phyloP scores from a whole-genome alignment of 2,113 vertebrate genomes.

The Labeo catla region DNA sequence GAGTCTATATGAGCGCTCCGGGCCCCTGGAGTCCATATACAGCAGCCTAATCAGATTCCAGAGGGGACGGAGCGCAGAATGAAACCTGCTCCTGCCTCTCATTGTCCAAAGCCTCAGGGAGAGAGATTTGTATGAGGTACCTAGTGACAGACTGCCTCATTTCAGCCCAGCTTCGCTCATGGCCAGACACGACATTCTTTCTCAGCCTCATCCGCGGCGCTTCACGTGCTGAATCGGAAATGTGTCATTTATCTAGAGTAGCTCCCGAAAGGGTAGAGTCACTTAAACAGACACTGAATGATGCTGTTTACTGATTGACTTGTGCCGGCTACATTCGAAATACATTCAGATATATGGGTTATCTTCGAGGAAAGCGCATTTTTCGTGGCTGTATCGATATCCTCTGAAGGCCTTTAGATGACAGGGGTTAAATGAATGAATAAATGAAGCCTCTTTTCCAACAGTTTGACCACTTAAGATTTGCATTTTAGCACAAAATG shows the following conservation, averaged over 20 bases:
- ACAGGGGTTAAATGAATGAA: neutral
- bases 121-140: slow-evolving; percentile 1
- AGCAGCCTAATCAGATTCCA: slow-evolving; percentile 34
- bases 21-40: slow-evolving; percentile 9
- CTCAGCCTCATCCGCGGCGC: neutral
- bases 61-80: neutral
- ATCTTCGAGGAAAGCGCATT: neutral
- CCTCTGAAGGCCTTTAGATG: neutral
- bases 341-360: neutral
- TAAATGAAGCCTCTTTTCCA: neutral
- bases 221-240: slow-evolving; percentile 43
- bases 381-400: neutral
- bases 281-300: slow-evolving; percentile 16
- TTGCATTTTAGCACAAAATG: neutral
- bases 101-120: slow-evolving; percentile 29
- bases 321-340: neutral
- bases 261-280: neutral
- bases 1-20: neutral
- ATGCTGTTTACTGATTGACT: slow-evolving; percentile 5
- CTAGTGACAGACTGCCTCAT: slow-evolving; percentile 19
- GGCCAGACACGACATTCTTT: slow-evolving; percentile 6
- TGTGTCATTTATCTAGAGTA: slow-evolving; percentile 35
- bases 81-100: slow-evolving; percentile 14
- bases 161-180: slow-evolving; percentile 18
- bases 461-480: neutral